Evolutionary conservation across 2,797 vertebrate species (phyloP), one percentile per base, ranked within the genome.

Genomic region (Menidia menidia): DNA sequence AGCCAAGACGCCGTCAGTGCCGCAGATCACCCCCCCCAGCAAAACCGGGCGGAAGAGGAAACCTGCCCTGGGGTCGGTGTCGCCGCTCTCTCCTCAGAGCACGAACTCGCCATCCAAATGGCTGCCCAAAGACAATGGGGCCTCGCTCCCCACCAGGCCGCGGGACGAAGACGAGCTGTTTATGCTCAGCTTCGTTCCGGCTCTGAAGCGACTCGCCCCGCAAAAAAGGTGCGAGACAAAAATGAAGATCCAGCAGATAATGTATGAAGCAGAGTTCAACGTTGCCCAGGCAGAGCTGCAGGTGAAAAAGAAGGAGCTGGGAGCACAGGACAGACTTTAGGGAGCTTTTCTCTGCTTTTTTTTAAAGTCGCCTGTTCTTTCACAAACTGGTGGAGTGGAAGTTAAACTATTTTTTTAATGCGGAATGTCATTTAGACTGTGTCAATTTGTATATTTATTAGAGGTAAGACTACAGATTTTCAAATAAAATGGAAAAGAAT

Each of bases 181-280:
- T 12, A 81, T 94, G 64, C 72, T 93, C 67, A 94, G 93, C 78
- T 93, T 93, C 9, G 92, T 92, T 13, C 92, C 92, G 0, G 92
- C 91, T 5, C 76, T 94, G 42, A 93, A 94, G 73, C 73, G 93
- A 64, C 93, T 94, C 0, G 84, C 90, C 11, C 92, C 93, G 0
- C 92, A 93, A 71, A 94, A 92, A 59, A 85, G 92, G 67, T 93
- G 91, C 1, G 92, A 92, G 71, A 93, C 92, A 2, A 94, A 93
- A 77, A 93, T 94, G 60, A 92, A 81, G 76, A 93, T 94, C 65
- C 93, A 94, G 71, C 91, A 93, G 86, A 83, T 94, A 11, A 91
- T 93, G 91, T 93, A 92, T 1, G 92, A 94, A 44, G 92, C 91
- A 0, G 92, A 94, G 66, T 93, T 94, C 73, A 93, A 87, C 0